These are phyloP conservation scores for Tribolium freemani DNA, from an alignment of 2,888 invertebrate genomes.

Conservation along the genomic window DNA sequence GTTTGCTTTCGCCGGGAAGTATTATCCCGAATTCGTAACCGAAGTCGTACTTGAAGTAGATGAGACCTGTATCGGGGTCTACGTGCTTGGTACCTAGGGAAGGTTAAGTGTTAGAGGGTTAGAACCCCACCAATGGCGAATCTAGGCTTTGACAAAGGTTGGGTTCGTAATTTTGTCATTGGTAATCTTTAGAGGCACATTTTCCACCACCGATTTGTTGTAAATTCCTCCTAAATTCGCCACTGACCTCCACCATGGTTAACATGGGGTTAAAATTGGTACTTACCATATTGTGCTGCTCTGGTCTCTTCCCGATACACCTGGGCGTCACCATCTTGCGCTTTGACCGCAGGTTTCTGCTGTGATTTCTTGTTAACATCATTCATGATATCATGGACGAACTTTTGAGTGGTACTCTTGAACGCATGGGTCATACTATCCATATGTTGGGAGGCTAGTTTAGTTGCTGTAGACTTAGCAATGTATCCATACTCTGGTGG, in stretches of 20 bases:
- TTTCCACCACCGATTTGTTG: too few species aligned
- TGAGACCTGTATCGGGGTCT: constrained; percentile 81
- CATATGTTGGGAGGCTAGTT: constrained; percentile 75
- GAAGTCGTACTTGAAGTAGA: constrained; percentile 87
- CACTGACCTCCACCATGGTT: too few species aligned
- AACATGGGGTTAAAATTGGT: background rate
- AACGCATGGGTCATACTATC: constrained; percentile 78
- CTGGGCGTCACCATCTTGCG: constrained; percentile 73
- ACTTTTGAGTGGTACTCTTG: constrained; percentile 78
- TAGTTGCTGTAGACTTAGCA: constrained; percentile 66
- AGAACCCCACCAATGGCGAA: background rate
- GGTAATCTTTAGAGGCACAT: too few species aligned
- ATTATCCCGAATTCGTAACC: constrained; percentile 84
- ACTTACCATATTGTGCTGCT: constrained; percentile 80
- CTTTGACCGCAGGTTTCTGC: constrained; percentile 68
- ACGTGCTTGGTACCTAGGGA: constrained; percentile 80
- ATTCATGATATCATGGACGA: constrained; percentile 75
- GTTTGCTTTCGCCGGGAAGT: constrained; percentile 76
- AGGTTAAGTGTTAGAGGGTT: background rate
- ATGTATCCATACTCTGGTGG: constrained; percentile 74
- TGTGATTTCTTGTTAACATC: constrained; percentile 69
- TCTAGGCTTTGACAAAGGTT: too few species aligned
- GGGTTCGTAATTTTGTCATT: too few species aligned
- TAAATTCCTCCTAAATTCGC: too few species aligned
- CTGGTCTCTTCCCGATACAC: constrained; percentile 80